Base-by-base conservation (phyloP, 1,140 invertebrate genomes). In the Leucophenga varia region DNA sequence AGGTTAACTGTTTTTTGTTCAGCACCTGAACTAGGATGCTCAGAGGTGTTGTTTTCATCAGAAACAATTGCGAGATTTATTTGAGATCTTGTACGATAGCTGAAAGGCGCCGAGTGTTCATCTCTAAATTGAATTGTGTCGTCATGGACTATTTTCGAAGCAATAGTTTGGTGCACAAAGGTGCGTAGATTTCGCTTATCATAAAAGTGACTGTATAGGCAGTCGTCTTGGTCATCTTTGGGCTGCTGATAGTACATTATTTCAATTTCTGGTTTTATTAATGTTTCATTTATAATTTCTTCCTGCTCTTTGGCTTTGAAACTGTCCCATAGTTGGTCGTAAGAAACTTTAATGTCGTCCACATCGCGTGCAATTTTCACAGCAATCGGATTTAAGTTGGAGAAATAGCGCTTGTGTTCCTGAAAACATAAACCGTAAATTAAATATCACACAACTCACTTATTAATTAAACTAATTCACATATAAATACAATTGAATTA, bases 71-170 rank as follows among this genome's bases (percentile, higher is more conserved):
- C 19, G 12, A 72, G 48, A 53, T 73, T 64, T 31, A 70, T 59
- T 56, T 73, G 70, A 2, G 71, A 73, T 38, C 57, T 61, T 3
- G 70, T 73, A 17, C 57, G 55, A 31, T 52, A 64, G 41, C 59
- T 59, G 38, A 73, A 73, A 8, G 70, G 70, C 31, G 28, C 54
- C 8, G 70, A 73, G 52, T 73, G 65, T 38, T 73, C 70, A 50
- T 73, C 70, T 1, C 43, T 7, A 42, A 37, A 14, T 54, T 49
- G n/a, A n/a, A n/a, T n/a, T n/a, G n/a, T n/a, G 14, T 73, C 70
- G 34, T 73, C 70, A 13, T 64, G 60, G 3, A 73, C 35, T 9
- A 61, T 35, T 38, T 70, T 70, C 7, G 55, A 19, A 0, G 52
- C 64, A 12, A 61, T 41, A 20, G 54, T 67, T 43, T 64, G 61